Evolutionary conservation across 64 coral and sea anemone genomes (phyloP).

Genomic region (Porites lutea): DNA sequence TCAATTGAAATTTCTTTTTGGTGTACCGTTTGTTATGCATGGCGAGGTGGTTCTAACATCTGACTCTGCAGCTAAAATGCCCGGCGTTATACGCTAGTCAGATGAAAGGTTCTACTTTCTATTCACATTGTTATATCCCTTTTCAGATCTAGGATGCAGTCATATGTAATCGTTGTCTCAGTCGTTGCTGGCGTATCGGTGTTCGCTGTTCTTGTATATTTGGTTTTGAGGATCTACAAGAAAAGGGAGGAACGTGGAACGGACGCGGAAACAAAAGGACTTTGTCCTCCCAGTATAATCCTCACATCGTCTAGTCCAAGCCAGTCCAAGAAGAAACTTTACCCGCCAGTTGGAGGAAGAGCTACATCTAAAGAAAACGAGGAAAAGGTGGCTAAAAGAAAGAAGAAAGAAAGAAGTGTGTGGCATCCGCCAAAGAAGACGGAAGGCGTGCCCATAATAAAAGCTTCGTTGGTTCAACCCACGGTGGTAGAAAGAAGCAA

Average conservation of each 20-base stretch:
- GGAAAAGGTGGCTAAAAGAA: slow-evolving; percentile 65
- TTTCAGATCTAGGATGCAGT: slow-evolving; percentile 42
- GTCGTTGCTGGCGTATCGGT: slow-evolving; percentile 13
- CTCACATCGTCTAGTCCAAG: slow-evolving; percentile 47
- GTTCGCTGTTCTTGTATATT: slow-evolving; percentile 4
- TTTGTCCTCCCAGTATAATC: slow-evolving; percentile 4
- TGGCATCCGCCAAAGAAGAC: slow-evolving; percentile 87
- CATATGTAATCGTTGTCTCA: slow-evolving; percentile 39
- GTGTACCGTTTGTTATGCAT: too few relatives aligned
- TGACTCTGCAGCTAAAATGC: too few relatives aligned
- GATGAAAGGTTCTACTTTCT: not conserved
- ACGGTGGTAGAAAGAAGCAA: slow-evolving; percentile 59
- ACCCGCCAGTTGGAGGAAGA: slow-evolving; percentile 20
- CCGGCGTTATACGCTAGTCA: too few relatives aligned
- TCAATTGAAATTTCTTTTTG: too few relatives aligned
- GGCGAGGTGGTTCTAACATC: too few relatives aligned
- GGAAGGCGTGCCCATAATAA: slow-evolving; percentile 71
- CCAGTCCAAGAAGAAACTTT: slow-evolving; percentile 4
- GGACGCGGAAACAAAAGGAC: not conserved
- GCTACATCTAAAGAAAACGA: slow-evolving; percentile 52
- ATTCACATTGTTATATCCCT: not conserved
- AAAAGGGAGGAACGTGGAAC: not conserved
- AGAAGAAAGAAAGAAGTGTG: slow-evolving; percentile 81
- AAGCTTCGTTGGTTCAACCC: slow-evolving; percentile 85
- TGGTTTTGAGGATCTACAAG: slow-evolving; percentile 38